Conservation (phyloP, 2,888 invertebrate genomes). For the Ennomos fuscantarius region DNA sequence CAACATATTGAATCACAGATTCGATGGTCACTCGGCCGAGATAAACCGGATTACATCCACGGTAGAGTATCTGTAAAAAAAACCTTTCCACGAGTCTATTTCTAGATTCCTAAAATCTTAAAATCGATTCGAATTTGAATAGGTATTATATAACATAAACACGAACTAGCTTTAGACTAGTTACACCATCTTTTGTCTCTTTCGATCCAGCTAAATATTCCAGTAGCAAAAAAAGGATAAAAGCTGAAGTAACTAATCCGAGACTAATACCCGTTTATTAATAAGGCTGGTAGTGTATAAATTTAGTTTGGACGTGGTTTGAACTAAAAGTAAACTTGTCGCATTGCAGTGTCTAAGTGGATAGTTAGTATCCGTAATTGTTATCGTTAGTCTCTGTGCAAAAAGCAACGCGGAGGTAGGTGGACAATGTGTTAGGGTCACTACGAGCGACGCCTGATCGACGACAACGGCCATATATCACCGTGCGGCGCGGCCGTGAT, state of each 20-base stretch:
- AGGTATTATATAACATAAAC: too few relatives aligned
- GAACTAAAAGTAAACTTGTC: slow-evolving; percentile 3
- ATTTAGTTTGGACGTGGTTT: neutral
- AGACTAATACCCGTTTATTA: too few relatives aligned
- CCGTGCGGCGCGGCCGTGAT: slow-evolving; percentile 61
- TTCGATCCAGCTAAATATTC: too few relatives aligned
- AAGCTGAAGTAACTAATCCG: too few relatives aligned
- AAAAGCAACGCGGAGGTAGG: slow-evolving; percentile 43
- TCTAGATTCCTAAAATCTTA: slow-evolving; percentile 10
- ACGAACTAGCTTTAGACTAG: too few relatives aligned
- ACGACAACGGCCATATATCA: slow-evolving; percentile 68
- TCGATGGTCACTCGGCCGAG: slow-evolving; percentile 43
- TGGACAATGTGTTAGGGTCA: slow-evolving; percentile 50
- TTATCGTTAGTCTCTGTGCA: slow-evolving; percentile 46
- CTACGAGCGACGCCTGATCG: slow-evolving; percentile 56
- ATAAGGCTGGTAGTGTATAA: too few relatives aligned
- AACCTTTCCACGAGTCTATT: slow-evolving; percentile 11
- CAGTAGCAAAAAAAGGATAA: too few relatives aligned
- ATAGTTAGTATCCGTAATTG: slow-evolving; percentile 29
- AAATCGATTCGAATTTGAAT: neutral
- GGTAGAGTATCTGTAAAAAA: slow-evolving; percentile 32
- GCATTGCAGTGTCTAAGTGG: slow-evolving; percentile 29
- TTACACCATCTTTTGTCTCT: too few relatives aligned
- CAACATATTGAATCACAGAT: slow-evolving; percentile 42
- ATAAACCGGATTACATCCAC: slow-evolving; percentile 45